phyloP scores from a whole-genome alignment of 2,888 invertebrate species.

The Yponomeuta cagnagella region DNA sequence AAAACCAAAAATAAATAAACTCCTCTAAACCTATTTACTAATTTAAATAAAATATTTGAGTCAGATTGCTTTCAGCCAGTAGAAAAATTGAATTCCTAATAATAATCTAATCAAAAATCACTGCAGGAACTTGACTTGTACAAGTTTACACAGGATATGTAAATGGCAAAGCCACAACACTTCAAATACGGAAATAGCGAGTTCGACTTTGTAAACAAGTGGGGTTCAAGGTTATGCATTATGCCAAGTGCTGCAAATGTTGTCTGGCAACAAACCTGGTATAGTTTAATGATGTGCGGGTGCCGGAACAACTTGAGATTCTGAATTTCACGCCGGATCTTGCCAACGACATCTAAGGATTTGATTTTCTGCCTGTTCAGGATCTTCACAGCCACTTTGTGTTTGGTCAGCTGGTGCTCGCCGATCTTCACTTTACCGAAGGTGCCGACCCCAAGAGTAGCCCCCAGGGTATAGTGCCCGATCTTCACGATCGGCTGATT shows the following conservation, averaged over 20 bases:
- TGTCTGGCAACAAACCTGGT: conserved; percentile 69
- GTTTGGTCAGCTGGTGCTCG: conserved; percentile 97
- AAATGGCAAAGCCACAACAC: background rate
- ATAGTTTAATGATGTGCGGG: conserved; percentile 99
- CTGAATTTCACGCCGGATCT: conserved; percentile 98
- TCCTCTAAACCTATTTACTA: too few species aligned
- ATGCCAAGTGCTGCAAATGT: too few species aligned
- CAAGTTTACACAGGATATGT: background rate
- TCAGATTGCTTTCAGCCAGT: too few species aligned
- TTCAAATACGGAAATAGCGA: background rate
- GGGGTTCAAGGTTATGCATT: conserved; percentile 1
- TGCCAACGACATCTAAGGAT: conserved; percentile 98
- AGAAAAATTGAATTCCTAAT: too few species aligned
- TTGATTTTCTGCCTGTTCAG: conserved; percentile 99
- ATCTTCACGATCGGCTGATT: conserved; percentile 92
- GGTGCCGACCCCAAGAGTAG: conserved; percentile 94
- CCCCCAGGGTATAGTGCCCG: conserved; percentile 96
- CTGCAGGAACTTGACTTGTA: too few species aligned
- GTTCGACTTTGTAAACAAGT: background rate
- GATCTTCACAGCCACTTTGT: conserved; percentile 99
- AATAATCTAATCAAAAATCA: too few species aligned
- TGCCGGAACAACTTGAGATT: conserved; percentile 99
- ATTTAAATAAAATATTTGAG: too few species aligned
- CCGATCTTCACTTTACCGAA: conserved; percentile 99
- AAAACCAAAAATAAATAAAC: too few species aligned